Conservation (phyloP, 2,113 vertebrate genomes). For the Rhinogobius similis region DNA sequence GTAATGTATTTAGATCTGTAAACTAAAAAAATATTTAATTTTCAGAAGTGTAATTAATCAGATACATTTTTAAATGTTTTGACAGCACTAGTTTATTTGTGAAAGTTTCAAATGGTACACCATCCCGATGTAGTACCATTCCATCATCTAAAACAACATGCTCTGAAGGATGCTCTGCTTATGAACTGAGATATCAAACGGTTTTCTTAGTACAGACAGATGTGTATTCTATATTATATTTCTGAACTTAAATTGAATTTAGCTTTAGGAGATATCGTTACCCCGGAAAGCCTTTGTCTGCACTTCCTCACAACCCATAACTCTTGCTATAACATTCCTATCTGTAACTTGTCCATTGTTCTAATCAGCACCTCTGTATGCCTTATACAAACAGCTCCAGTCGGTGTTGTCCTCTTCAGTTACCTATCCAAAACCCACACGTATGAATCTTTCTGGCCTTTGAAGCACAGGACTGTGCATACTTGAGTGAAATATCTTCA, state of each 20-base stretch:
- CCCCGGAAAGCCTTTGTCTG: not conserved
- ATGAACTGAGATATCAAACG: not conserved
- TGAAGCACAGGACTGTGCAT: slow-evolving; percentile 62
- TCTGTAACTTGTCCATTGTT: slow-evolving; percentile 2
- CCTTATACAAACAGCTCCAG: slow-evolving; percentile 54
- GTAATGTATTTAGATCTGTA: too few species aligned
- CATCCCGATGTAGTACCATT: not conserved
- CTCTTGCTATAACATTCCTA: not conserved
- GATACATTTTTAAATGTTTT: not conserved
- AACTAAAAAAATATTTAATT: too few species aligned
- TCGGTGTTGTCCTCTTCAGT: slow-evolving; percentile 61
- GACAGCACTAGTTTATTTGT: too few species aligned
- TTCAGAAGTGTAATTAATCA: too few species aligned
- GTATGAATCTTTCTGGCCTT: slow-evolving; percentile 71
- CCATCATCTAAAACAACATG: not conserved
- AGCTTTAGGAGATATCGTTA: not conserved
- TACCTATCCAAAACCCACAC: slow-evolving; percentile 50
- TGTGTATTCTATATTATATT: slow-evolving; percentile 13
- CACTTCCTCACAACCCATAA: not conserved
- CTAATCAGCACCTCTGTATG: slow-evolving; percentile 18
- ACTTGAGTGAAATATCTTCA: slow-evolving; percentile 65
- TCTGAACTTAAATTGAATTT: not conserved
- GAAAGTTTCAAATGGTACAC: too few species aligned
- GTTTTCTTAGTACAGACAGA: not conserved
- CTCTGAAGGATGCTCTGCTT: not conserved